Conservation (phyloP, 1,140 invertebrate genomes). For the Drosophila equinoxialis region DNA sequence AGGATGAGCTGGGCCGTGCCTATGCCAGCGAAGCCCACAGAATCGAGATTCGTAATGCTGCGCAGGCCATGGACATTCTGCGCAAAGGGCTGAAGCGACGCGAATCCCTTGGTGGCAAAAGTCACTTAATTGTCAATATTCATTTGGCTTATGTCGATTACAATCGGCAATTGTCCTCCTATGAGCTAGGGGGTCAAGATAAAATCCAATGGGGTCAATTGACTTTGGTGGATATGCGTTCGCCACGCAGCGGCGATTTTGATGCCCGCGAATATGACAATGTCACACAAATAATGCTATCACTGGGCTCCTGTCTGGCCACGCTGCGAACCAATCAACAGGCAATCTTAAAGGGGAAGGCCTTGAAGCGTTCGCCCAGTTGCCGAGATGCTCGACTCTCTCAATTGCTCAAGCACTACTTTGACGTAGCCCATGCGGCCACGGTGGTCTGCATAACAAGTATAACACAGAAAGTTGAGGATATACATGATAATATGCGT, state of each 20-base stretch:
- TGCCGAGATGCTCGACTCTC: not conserved
- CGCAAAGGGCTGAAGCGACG: not conserved
- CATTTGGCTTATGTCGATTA: not conserved
- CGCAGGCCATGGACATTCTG: not conserved
- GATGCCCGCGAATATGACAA: not conserved
- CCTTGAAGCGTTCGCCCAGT: not conserved
- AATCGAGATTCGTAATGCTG: not conserved
- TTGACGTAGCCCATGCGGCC: not conserved
- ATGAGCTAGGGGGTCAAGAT: not conserved
- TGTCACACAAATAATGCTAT: not conserved
- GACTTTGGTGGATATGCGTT: not conserved
- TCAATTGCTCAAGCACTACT: constrained; percentile 9
- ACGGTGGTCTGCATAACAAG: not conserved
- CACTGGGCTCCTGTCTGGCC: not conserved
- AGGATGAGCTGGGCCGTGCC: not conserved
- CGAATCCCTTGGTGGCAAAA: not conserved
- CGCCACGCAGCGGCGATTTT: not conserved
- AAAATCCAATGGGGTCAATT: constrained; percentile 1
- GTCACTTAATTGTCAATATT: constrained; percentile 1
- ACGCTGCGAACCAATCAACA: not conserved
- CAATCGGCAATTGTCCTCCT: not conserved
- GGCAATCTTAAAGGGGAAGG: not conserved
- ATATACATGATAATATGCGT: constrained; percentile 12
- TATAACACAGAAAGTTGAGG: not conserved
- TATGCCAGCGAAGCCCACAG: not conserved